Percentiles rank a stretch among this genome's conserved stretches.
Conservation (phyloP, 2,888 invertebrate genomes). For the Drosophila mimica region DNA sequence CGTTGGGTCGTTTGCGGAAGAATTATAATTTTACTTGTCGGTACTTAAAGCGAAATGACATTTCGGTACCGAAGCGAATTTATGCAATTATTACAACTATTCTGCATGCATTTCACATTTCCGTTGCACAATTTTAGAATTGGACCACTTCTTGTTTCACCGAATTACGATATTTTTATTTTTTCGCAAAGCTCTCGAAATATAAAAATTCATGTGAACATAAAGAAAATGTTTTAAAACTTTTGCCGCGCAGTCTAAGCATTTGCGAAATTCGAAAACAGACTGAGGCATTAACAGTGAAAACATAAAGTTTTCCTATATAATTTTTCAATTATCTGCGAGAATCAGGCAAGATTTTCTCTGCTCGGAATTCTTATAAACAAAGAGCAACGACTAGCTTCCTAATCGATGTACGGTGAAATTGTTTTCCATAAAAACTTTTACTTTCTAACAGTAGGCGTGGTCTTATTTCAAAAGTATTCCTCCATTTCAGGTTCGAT, state of each 20-base stretch:
- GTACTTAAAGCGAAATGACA: slow-evolving; percentile 24
- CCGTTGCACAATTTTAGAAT: slow-evolving; percentile 33
- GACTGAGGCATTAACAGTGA: slow-evolving; percentile 58
- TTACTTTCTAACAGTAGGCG: slow-evolving; percentile 1
- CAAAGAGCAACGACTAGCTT: slow-evolving; percentile 9
- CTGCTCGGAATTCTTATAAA: slow-evolving; percentile 19
- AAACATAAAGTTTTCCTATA: slow-evolving; percentile 32
- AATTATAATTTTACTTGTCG: slow-evolving; percentile 3
- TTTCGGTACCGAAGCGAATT: slow-evolving; percentile 40
- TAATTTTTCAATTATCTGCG: slow-evolving; percentile 10
- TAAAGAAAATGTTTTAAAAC: slow-evolving; percentile 30
- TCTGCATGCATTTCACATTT: slow-evolving; percentile 47
- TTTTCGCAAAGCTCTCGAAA: slow-evolving; percentile 41
- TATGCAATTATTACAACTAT: slow-evolving; percentile 52
- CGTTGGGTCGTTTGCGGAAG: slow-evolving; percentile 1
- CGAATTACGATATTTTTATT: slow-evolving; percentile 27
- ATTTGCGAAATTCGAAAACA: slow-evolving; percentile 77
- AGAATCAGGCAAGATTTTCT: not conserved
- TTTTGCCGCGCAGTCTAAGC: slow-evolving; percentile 65
- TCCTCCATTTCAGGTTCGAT: not conserved
- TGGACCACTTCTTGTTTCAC: slow-evolving; percentile 20
- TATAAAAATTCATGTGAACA: slow-evolving; percentile 24
- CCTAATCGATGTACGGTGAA: not conserved
- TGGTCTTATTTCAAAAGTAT: not conserved
- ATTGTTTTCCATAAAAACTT: not conserved